phyloP scores from a whole-genome alignment of 2,797 vertebrate genomes.

The Buceros bicornis region DNA sequence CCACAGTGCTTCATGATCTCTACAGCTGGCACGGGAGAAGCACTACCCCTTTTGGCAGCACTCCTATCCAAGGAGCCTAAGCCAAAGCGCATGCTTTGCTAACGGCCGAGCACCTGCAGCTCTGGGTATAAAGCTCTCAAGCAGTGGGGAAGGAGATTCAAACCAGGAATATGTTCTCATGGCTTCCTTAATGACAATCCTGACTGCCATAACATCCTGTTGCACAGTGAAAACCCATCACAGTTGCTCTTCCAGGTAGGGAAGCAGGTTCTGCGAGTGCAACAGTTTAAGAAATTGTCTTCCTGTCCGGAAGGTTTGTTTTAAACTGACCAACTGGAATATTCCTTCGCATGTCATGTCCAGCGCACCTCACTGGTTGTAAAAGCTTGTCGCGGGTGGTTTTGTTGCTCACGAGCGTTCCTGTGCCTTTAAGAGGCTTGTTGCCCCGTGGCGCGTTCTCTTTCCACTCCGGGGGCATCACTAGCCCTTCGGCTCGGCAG shows the following conservation, averaged over 20 bases:
- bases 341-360: no score
- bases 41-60: not conserved
- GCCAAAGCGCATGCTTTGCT: not conserved
- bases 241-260: not conserved
- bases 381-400: no score
- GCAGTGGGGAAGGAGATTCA: not conserved
- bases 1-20: accelerated
- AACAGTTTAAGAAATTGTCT: no score
- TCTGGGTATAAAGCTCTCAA: not conserved
- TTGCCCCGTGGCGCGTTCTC: no score
- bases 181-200: not conserved
- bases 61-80: not conserved
- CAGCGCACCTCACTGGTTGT: no score
- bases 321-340: no score
- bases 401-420: no score
- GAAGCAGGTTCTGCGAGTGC: not conserved
- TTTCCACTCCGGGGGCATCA: no score
- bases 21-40: not conserved
- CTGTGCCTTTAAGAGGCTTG: no score
- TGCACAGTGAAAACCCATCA: not conserved
- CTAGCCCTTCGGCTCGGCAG: no score
- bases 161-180: not conserved
- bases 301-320: no score
- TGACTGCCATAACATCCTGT: not conserved
- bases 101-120: not conserved